Percentiles rank a stretch among this genome's conserved stretches.
Conservation (phyloP, 2,888 invertebrate genomes). For the Lepetodrilus schrolli region DNA sequence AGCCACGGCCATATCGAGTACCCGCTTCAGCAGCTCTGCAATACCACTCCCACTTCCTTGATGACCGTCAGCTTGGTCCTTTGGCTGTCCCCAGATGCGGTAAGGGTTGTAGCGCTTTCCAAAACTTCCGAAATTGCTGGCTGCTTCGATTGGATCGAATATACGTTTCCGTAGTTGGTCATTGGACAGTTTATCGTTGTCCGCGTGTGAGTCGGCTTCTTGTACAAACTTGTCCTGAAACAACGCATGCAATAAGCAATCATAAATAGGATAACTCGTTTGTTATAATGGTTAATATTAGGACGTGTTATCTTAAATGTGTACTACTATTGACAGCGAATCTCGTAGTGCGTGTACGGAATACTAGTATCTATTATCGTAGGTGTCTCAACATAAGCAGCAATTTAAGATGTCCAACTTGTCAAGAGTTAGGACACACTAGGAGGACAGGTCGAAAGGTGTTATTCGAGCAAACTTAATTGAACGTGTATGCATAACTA, state of each 20-base stretch:
- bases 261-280: background rate
- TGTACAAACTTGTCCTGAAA: conserved; percentile 5
- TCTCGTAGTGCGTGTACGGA: too few species aligned
- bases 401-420: too few species aligned
- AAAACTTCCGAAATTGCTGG: conserved; percentile 24
- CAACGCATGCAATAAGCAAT: background rate
- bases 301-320: background rate
- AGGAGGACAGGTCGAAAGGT: too few species aligned
- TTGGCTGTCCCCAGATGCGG: background rate
- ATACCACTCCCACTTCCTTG: background rate
- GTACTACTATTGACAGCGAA: too few species aligned
- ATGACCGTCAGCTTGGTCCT: background rate
- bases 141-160: conserved; percentile 25
- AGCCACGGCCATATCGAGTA: background rate
- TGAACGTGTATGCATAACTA: too few species aligned
- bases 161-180: background rate
- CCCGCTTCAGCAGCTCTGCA: background rate
- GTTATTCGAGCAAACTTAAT: too few species aligned
- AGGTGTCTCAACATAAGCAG: too few species aligned
- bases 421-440: too few species aligned
- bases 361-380: too few species aligned
- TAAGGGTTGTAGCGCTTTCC: conserved; percentile 25
- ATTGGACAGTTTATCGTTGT: background rate
- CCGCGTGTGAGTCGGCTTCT: background rate
- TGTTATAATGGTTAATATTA: background rate